Evolutionary conservation across 2,113 vertebrate genomes (phyloP), one percentile per base, ranked within the genome.

Genomic region (Aldabrachelys gigantea): DNA sequence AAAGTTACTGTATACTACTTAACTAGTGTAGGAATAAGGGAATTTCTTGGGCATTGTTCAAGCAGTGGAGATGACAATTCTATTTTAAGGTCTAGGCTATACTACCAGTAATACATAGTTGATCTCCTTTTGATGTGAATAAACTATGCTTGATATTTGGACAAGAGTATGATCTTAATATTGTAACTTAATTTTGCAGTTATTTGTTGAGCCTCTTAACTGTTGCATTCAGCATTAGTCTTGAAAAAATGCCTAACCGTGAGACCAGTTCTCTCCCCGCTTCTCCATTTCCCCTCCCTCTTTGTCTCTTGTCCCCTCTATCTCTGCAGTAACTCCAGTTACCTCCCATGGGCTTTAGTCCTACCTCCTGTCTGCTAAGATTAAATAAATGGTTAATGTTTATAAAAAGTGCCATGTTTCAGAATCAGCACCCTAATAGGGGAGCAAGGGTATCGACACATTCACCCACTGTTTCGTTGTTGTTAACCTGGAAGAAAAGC

Each of bases 191-290:
- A 75, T 31, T 17, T 31, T 4, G 80, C 11, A 14, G 47, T 47
- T 54, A 59, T 65, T 89, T 89, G 1, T 2, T 12, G 49, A 86
- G 59, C 21, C 11, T 29, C 80, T 79, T 25, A 84, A 21, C 79
- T 79, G 24, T 83, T 56, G 11, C 65, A 75, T 75, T 75, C 69
- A 75, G 38, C n/a, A 57, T 17, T 50, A 65, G 24, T 41, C 6
- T 69, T 72, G 76, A 53, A 88, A 84, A 84, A 1, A 0, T 1
- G 5, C 35, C 0, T 62, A 35, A 59, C 41, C 62, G 29, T 0
- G 0, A 13, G 5, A 86, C 35, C 85, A 1, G 17, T 90, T 86
- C 10, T 54, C 27, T 62, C 59, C 59, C 52, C 19, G 17, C 17
- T 21, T 21, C 52, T 21, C 57, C 57, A 29, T 59, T 59, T 59